Base-by-base conservation (phyloP, 2,797 vertebrate species). In the Molossus alvarezi region DNA sequence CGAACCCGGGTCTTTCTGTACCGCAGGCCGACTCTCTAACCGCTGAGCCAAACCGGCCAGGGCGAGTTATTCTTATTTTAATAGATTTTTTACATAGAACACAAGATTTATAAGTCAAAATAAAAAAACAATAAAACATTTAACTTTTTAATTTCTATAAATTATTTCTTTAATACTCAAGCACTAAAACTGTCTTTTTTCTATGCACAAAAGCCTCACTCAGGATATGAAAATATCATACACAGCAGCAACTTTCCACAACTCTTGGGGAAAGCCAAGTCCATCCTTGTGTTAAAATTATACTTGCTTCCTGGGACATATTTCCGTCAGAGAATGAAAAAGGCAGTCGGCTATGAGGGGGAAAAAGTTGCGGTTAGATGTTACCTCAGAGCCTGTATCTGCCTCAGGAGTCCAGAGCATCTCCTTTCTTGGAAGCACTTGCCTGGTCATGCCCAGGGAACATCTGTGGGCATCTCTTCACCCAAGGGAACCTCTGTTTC, bases 61-160 rank as follows among this genome's bases (percentile, higher is more conserved):
- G n/a, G n/a, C n/a, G n/a, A n/a, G 88, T 95, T 94, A 53, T 64
- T 93, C 41, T 94, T 90, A 89, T 93, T 95, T 97, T 94, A 94
- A 94, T 82, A 93, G 18, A 55, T 23, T 80, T 80, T 94, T 80
- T 60, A 57, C 60, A 25, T 25, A 88, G 7, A 77, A 88, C 29
- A 71, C 12, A 84, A 77, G 85, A 94, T 85, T 91, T 92, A 10
- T 77, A 94, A 81, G 82, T 81, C 95, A 91, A 92, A 93, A 95
- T 93, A 48, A 91, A 94, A 33, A 95, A 91, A 69, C n/a, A 95
- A 88, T 91, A 86, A 94, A 76, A 67, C 72, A 91, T 82, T 85
- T 73, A 89, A 93, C 65, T 62, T 86, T 20, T 18, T 14, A 64
- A 88, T 45, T 92, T 75, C 82, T 96, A 85, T 80, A 83, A 86